These are phyloP conservation scores for Drosophila bunnanda DNA, from an alignment of 2,888 invertebrate genomes.

Conservation along the genomic window DNA sequence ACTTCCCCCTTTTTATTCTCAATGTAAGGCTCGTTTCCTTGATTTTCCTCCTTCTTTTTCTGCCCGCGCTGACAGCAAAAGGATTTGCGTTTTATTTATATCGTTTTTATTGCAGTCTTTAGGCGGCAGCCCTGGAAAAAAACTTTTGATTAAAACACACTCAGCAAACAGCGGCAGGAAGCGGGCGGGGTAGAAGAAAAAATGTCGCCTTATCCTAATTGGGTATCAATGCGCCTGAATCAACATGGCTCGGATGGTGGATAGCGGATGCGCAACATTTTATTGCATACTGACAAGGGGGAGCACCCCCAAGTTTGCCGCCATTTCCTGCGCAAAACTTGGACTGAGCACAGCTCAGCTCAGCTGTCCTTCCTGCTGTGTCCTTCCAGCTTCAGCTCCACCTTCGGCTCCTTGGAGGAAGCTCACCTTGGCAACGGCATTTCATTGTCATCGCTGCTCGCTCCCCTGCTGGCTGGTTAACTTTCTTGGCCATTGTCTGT, in stretches of 20 bases:
- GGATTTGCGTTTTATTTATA: constrained; percentile 74
- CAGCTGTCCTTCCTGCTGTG: constrained; percentile 20
- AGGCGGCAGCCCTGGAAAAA: constrained; percentile 29
- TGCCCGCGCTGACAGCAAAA: constrained; percentile 57
- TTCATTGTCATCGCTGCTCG: constrained; percentile 57
- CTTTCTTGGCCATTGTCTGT: constrained; percentile 70
- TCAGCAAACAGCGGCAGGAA: constrained; percentile 34
- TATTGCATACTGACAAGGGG: constrained; percentile 65
- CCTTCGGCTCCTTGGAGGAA: not conserved
- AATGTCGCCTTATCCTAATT: constrained; percentile 76
- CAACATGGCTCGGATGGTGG: constrained; percentile 49
- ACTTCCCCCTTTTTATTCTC: not conserved
- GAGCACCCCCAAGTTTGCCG: constrained; percentile 43
- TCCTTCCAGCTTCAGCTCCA: constrained; percentile 17
- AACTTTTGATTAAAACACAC: constrained; percentile 76
- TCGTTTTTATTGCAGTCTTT: constrained; percentile 68
- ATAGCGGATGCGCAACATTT: constrained; percentile 59
- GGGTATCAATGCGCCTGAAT: constrained; percentile 78
- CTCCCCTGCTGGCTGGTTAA: constrained; percentile 59
- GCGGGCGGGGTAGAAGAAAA: constrained; percentile 14
- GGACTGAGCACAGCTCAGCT: constrained; percentile 49
- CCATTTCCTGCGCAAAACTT: constrained; percentile 55
- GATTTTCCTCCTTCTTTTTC: constrained; percentile 39
- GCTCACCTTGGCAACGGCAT: constrained; percentile 55
- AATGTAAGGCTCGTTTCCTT: constrained; percentile 27